Percentiles rank a stretch among this genome's conserved stretches.
Evolutionary conservation across 2,113 vertebrate genomes (phyloP).

Genomic region (Sminthopsis crassicaudata): DNA sequence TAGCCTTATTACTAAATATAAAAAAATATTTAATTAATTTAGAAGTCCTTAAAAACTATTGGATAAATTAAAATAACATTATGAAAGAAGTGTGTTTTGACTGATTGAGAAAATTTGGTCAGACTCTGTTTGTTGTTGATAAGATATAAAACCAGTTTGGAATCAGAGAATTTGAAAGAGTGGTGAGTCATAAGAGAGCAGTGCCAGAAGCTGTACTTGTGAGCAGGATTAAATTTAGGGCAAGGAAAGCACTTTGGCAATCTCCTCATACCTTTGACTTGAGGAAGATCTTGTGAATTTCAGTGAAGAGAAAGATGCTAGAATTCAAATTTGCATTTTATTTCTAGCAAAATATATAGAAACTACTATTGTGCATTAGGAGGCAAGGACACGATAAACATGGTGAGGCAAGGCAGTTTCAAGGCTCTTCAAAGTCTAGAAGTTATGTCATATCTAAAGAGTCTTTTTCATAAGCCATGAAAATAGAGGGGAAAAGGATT

Average conservation of each 20-base stretch:
- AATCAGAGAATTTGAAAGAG: neutral
- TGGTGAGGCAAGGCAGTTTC: neutral
- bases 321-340: neutral
- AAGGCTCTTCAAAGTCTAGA: neutral
- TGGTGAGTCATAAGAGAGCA: neutral
- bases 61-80: too few relatives aligned
- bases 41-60: too few relatives aligned
- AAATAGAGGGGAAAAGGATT: too few relatives aligned
- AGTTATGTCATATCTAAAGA: too few relatives aligned
- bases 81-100: too few relatives aligned
- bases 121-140: neutral
- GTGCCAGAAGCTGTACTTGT: too few relatives aligned
- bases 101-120: too few relatives aligned
- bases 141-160: neutral
- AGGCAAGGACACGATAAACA: neutral
- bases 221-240: too few relatives aligned
- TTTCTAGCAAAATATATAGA: neutral
- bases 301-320: neutral
- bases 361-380: neutral
- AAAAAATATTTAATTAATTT: too few relatives aligned
- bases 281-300: neutral
- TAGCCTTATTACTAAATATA: too few relatives aligned
- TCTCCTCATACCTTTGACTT: neutral
- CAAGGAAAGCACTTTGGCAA: neutral
- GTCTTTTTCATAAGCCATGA: too few relatives aligned